Percentiles rank a stretch among this genome's conserved stretches.
Conservation (phyloP, 2,888 invertebrate species). For the Ceriagrion tenellum region DNA sequence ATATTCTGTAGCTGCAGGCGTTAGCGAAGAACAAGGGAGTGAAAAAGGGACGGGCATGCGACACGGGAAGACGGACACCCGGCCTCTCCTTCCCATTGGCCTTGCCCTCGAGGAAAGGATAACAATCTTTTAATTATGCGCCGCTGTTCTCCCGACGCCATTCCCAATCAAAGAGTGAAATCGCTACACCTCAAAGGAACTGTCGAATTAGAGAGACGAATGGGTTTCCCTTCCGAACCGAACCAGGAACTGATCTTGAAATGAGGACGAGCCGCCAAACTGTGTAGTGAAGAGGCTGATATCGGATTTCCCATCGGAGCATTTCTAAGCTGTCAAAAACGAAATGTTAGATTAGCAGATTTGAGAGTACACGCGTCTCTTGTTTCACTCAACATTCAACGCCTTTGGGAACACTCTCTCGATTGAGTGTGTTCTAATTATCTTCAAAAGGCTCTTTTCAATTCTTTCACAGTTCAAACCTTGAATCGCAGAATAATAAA, state of each 20-base stretch:
- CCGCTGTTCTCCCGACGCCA: constrained; percentile 10
- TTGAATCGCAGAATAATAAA: no score
- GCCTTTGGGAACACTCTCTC: neutral
- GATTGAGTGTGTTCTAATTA: no score
- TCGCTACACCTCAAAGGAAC: constrained; percentile 7
- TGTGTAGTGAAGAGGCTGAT: neutral
- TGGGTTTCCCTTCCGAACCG: neutral
- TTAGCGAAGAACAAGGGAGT: no score
- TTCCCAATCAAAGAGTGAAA: neutral
- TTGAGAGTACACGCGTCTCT: neutral
- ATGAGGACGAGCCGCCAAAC: neutral
- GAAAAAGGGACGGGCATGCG: no score
- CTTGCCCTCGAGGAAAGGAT: neutral
- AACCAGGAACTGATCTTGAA: neutral
- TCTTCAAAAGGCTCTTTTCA: no score
- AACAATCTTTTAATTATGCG: constrained; percentile 22
- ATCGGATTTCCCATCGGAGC: neutral
- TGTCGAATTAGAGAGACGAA: constrained; percentile 2
- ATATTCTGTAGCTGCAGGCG: no score
- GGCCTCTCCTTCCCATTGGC: neutral
- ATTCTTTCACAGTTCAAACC: no score
- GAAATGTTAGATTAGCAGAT: neutral
- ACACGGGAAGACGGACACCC: neutral
- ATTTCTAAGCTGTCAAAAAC: neutral
- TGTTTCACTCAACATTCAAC: neutral